Evolutionary conservation across 1,140 invertebrate species (phyloP), one percentile per base, ranked within the genome.

Genomic region (Sitophilus oryzae): DNA sequence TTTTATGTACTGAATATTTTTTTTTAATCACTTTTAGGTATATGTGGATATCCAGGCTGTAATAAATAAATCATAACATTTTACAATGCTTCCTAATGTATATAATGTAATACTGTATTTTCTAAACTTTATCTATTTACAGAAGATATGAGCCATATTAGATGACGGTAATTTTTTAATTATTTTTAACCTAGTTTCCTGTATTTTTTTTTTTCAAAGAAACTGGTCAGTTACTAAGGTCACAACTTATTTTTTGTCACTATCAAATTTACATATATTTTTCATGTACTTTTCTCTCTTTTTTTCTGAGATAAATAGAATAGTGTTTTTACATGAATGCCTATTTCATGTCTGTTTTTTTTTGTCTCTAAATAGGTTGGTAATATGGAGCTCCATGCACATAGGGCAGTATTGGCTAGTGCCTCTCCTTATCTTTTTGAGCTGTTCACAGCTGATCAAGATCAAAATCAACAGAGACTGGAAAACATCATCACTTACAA

Each of bases 361-460:
- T 36, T 52, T 42, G 43, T 52, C 10, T 55, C 44, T 48, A 20
- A 52, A 37, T 65, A 85, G 77, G 79, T 85, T 61, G 83, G 79
- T 36, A 85, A 77, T 68, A 77, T 77, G 6, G 87, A 90, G 72
- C 76, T 91, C 25, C 80, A 84, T 56, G 86, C 83, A 18, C 89
- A 90, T 71, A 77, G 83, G 59, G 83, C 82, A 25, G 85, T 91
- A 18, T 70, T 92, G 38, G 87, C 86, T 1, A 82, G 84, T 54
- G 82, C 82, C 19, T 88, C 85, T 51, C 83, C 85, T 1, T 86
- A 86, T 71, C 74, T 93, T 14, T 83, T 90, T 60, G 85, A 91
- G 64, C 72, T 89, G 62, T 89, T 91, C 69, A 78, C 77, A 11
- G 75, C 75, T 11, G 80, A 85, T 63, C 64, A 68, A 54, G 81